Conservation (phyloP, 2,888 invertebrate species). For the Acanthosepion pharaonis region DNA sequence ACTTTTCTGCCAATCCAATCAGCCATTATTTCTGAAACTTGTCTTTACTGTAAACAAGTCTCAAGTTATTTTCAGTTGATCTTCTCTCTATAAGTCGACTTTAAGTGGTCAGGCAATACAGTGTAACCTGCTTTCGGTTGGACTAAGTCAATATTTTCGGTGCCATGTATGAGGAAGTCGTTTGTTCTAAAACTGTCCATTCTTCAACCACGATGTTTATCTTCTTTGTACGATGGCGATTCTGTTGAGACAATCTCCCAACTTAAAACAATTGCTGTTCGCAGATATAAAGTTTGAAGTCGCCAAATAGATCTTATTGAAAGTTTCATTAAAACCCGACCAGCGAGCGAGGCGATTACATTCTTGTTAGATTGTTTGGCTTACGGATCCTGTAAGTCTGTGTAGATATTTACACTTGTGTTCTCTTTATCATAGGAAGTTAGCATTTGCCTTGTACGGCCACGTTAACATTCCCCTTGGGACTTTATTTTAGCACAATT, state of each 20-base stretch:
- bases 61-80: neutral
- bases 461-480: neutral
- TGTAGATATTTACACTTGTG: neutral
- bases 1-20: neutral
- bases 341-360: neutral
- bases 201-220: neutral
- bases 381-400: neutral
- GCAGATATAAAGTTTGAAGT: constrained; percentile 33
- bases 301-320: neutral
- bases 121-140: neutral
- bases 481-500: neutral
- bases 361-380: neutral
- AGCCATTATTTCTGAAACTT: neutral
- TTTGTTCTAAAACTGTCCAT: neutral
- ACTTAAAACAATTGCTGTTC: neutral
- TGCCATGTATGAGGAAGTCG: neutral
- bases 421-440: neutral
- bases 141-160: neutral
- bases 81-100: neutral
- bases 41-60: neutral
- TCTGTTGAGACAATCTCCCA: neutral
- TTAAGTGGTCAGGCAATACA: neutral
- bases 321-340: neutral
- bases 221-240: neutral
- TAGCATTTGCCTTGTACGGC: neutral